Conservation (phyloP, 2,113 vertebrate genomes). For the Dendrocopos noguchii region DNA sequence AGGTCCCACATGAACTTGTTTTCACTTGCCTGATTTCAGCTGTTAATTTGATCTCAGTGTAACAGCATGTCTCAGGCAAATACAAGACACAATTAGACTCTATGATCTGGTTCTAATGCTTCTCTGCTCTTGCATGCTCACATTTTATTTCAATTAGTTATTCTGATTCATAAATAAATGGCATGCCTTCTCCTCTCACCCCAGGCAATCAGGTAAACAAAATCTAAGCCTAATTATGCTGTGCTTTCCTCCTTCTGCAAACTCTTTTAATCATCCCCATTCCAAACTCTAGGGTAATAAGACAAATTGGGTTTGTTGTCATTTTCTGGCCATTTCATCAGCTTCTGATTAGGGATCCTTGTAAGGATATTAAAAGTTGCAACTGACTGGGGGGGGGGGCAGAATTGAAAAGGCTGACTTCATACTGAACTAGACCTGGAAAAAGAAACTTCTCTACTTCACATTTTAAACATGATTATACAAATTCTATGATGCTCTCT, state of each 20-base stretch:
- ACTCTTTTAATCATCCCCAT: not conserved
- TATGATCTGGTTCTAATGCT: not conserved
- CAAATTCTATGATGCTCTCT: not conserved
- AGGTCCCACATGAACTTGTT: not conserved
- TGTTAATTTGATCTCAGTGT: slow-evolving; percentile 15
- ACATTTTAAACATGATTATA: not conserved
- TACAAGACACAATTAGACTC: not conserved
- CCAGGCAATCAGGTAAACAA: slow-evolving; percentile 36
- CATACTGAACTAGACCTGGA: not conserved
- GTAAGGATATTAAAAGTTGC: not conserved
- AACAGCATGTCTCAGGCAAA: slow-evolving; percentile 24
- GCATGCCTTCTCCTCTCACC: not conserved
- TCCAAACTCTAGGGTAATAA: not conserved
- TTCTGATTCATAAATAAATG: slow-evolving; percentile 47
- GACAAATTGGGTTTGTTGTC: not conserved
- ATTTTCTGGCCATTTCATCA: not conserved
- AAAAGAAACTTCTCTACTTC: not conserved
- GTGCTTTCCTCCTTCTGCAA: not conserved
- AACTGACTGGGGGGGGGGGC: not conserved
- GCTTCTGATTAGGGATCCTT: not conserved
- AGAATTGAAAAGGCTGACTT: not conserved
- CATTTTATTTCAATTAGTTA: slow-evolving; percentile 41
- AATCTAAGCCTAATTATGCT: slow-evolving; percentile 33
- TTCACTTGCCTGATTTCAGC: slow-evolving; percentile 9
- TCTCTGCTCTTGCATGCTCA: not conserved